A percentile compares a stretch with the other conserved stretches of the same genome.
Conservation (phyloP, 2,113 vertebrate species). For the pig (Sus scrofa) region T2T-Sscrofa CM000829.6:17388001-17388500, state of each 20-base stretch:
- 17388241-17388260: too few relatives aligned
- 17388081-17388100: neutral
- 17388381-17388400: too few relatives aligned
- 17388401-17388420: neutral
- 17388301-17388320: neutral
- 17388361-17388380: neutral
- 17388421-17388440: neutral
- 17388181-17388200: accelerated
- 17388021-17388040: neutral
- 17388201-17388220: neutral
- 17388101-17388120: neutral
- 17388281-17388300: neutral
- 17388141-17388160: neutral
- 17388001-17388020: neutral
- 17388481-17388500: too few relatives aligned
- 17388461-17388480: neutral
- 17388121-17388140: neutral
- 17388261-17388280: neutral
- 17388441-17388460: neutral
- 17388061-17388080: neutral
- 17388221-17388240: accelerated
- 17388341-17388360: too few relatives aligned
- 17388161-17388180: too few relatives aligned
- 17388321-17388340: too few relatives aligned
- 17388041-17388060: neutral